Evolutionary conservation across 1,140 invertebrate species (phyloP).

Genomic region (Magallana ariakensis): DNA sequence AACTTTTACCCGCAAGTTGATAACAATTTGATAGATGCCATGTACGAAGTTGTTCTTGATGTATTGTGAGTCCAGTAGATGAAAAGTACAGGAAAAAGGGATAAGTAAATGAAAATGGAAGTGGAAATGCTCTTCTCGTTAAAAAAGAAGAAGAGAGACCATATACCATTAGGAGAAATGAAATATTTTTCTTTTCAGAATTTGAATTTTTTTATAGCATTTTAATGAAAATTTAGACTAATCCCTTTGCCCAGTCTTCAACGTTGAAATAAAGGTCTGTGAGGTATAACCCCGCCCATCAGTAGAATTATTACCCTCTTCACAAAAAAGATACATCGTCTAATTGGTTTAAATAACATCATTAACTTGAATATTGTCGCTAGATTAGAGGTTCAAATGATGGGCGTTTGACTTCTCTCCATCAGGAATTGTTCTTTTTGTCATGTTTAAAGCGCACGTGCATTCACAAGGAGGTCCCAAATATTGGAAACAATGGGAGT

Average conservation of each 20-base stretch:
- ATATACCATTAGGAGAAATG: too few relatives aligned
- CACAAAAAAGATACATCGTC: background rate
- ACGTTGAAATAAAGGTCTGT: too few relatives aligned
- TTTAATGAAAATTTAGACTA: too few relatives aligned
- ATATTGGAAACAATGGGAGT: background rate
- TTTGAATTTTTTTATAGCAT: too few relatives aligned
- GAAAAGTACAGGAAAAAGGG: background rate
- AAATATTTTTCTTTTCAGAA: too few relatives aligned
- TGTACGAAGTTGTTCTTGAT: background rate
- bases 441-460: background rate
- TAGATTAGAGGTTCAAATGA: conserved; percentile 5
- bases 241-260: too few relatives aligned
- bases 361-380: background rate
- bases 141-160: background rate
- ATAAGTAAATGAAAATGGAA: too few relatives aligned
- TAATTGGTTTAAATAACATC: background rate
- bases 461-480: conserved; percentile 1
- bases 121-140: too few relatives aligned
- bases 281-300: background rate
- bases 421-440: background rate
- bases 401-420: background rate
- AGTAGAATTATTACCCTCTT: background rate
- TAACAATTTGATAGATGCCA: conserved; percentile 29
- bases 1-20: conserved; percentile 45
- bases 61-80: background rate